These are phyloP conservation scores for Gymnogyps californianus DNA, from an alignment of 2,113 vertebrate species.

Conservation along the genomic window DNA sequence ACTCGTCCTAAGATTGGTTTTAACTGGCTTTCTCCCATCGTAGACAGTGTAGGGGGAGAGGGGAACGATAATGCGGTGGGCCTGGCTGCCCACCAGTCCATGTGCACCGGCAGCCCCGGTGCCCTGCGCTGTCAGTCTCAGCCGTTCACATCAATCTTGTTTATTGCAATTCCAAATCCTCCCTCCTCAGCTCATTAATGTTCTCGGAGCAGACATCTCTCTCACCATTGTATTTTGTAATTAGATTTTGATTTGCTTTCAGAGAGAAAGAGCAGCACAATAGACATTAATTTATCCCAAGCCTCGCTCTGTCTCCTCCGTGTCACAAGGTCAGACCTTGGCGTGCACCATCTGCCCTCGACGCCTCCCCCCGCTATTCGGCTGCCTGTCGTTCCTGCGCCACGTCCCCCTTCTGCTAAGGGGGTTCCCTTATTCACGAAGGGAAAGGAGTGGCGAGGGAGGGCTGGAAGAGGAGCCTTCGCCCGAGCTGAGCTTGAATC, in stretches of 20 bases:
- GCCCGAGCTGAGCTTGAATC: not conserved
- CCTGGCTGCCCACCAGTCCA: fast-evolving
- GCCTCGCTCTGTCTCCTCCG: not conserved
- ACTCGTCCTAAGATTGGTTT: not conserved
- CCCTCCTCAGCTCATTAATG: constrained; percentile 30
- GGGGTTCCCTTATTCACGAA: not conserved
- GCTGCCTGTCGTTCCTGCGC: not conserved
- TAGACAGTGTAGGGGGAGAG: not conserved
- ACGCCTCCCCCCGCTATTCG: fast-evolving
- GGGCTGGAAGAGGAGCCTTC: not conserved
- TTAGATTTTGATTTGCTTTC: constrained; percentile 56
- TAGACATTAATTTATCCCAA: constrained; percentile 21
- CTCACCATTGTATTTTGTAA: constrained; percentile 42
- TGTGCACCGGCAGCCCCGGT: not conserved
- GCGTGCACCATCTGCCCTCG: not conserved
- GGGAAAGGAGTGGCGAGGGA: not conserved
- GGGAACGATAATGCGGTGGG: fast-evolving
- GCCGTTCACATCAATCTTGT: not conserved
- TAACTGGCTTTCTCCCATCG: not conserved
- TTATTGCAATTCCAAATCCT: constrained; percentile 13
- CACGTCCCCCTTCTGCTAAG: not conserved
- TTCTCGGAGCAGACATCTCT: not conserved
- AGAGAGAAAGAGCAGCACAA: not conserved
- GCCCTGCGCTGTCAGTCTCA: not conserved
- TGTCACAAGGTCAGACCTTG: constrained; percentile 1